Evolutionary conservation across 2,113 vertebrate species (phyloP).

Genomic region (Blennius ocellaris): DNA sequence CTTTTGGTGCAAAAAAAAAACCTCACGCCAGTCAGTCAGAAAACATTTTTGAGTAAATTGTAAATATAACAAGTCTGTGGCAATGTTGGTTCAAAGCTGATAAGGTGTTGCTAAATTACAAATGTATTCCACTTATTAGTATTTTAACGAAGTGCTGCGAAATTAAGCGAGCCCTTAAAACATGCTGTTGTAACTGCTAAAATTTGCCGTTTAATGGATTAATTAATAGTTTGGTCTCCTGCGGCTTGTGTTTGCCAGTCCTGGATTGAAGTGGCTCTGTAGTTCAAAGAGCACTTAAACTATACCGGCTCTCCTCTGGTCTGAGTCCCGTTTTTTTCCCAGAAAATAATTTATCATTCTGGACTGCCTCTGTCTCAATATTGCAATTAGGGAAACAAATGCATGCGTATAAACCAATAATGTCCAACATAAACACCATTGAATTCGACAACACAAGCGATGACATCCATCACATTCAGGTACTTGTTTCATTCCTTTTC

Average conservation of each 20-base stretch:
- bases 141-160: conserved; percentile 24
- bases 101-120: conserved; percentile 30
- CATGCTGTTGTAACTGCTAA: conserved; percentile 18
- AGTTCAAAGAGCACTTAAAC: conserved; percentile 37
- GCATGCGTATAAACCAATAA: conserved; percentile 58
- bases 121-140: conserved; percentile 22
- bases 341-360: conserved; percentile 54
- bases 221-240: conserved; percentile 25
- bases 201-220: conserved; percentile 33
- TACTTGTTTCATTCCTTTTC: conserved; percentile 2
- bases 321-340: conserved; percentile 13
- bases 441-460: conserved; percentile 43
- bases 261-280: conserved; percentile 22
- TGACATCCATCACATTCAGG: conserved; percentile 41
- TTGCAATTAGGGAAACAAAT: conserved; percentile 65
- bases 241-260: neutral
- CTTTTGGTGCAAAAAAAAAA: no score
- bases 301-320: conserved; percentile 6
- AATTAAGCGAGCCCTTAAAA: conserved; percentile 38
- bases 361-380: conserved; percentile 47
- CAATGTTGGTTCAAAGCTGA: conserved; percentile 12
- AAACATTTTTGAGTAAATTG: conserved; percentile 5
- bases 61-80: neutral
- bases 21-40: neutral
- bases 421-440: conserved; percentile 34